Conservation (phyloP, 2,888 invertebrate species). For the Zeuzera pyrina region DNA sequence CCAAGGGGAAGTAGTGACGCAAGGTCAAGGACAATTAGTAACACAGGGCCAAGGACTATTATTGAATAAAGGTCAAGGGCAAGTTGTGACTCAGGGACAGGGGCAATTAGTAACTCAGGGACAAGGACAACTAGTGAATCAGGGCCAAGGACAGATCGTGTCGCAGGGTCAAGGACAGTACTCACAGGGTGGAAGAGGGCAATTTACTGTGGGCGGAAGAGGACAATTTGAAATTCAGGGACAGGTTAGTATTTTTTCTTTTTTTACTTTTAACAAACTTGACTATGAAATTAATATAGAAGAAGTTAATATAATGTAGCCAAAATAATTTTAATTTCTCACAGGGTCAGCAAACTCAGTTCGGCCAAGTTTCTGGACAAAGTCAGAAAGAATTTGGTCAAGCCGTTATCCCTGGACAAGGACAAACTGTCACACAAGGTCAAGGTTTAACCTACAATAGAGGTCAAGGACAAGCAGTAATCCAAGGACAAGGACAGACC, state of each 20-base stretch:
- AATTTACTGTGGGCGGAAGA: slow-evolving; percentile 24
- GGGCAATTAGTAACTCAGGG: slow-evolving; percentile 4
- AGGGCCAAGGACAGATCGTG: slow-evolving; percentile 7
- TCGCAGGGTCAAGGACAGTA: slow-evolving; percentile 12
- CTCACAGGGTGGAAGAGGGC: slow-evolving; percentile 25
- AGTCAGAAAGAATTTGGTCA: slow-evolving; percentile 9
- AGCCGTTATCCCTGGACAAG: slow-evolving; percentile 13
- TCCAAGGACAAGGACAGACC: slow-evolving; percentile 16
- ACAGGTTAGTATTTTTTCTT: slow-evolving; percentile 11
- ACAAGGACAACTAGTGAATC: slow-evolving; percentile 6
- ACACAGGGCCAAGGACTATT: slow-evolving; percentile 12
- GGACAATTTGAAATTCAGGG: slow-evolving; percentile 22
- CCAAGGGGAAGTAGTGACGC: slow-evolving; percentile 6
- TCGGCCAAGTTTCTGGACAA: slow-evolving; percentile 4
- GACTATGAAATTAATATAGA: no score
- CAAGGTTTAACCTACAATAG: slow-evolving; percentile 10
- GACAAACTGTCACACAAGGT: slow-evolving; percentile 12
- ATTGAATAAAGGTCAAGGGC: slow-evolving; percentile 4
- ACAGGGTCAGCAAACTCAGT: not conserved
- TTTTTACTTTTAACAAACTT: no score
- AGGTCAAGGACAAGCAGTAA: slow-evolving; percentile 12
- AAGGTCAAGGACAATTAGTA: slow-evolving; percentile 10
- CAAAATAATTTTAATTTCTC: no score
- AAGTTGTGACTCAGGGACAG: slow-evolving; percentile 5
- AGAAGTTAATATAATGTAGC: no score